Conservation (phyloP, 2,113 vertebrate genomes). For the Carassius carassius region DNA sequence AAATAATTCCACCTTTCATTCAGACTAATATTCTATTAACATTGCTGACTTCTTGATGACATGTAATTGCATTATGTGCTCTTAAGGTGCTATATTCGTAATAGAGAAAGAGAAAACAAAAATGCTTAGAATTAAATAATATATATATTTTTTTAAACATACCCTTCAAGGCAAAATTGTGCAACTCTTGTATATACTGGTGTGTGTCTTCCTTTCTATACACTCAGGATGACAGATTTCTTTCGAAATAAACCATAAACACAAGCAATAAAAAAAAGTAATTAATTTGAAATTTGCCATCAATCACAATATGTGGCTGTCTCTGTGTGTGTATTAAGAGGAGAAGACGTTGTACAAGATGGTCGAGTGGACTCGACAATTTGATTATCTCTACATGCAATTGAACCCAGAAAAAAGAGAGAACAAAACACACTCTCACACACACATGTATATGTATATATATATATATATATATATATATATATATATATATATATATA, state of each 20-base stretch:
- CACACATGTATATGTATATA: too few species aligned
- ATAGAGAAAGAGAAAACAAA: neutral
- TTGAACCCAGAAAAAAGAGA: constrained; percentile 20
- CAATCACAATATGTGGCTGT: constrained; percentile 53
- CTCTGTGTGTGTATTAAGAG: neutral
- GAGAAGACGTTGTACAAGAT: constrained; percentile 36
- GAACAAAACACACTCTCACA: neutral
- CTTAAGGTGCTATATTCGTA: neutral
- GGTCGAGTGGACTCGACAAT: constrained; percentile 65
- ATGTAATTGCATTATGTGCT: neutral
- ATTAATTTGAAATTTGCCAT: constrained; percentile 52
- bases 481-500: too few species aligned
- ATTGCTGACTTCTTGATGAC: neutral
- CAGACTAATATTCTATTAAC: neutral
- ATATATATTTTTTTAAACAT: too few species aligned
- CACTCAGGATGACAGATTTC: constrained; percentile 37
- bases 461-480: too few species aligned
- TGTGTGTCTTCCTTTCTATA: neutral
- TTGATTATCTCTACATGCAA: constrained; percentile 66
- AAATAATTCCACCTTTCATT: neutral
- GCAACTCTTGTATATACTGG: neutral
- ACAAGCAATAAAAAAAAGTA: constrained; percentile 46
- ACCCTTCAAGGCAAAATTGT: neutral
- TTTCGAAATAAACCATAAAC: constrained; percentile 51
- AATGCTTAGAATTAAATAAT: neutral